Conservation (phyloP, 1,140 invertebrate species). For the Tetranychus urticae region DNA sequence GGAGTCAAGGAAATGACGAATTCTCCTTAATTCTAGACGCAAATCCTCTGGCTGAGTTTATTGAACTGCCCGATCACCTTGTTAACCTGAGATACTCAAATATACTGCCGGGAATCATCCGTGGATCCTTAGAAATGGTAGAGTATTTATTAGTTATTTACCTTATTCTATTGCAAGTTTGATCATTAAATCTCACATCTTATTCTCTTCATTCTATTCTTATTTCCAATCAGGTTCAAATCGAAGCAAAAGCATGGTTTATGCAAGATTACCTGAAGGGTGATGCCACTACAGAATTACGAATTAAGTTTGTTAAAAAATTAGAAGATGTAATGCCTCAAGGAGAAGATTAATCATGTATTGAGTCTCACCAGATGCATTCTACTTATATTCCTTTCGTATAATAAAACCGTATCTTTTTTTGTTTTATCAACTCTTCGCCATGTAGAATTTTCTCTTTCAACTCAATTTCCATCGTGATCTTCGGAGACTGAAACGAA, state of each 20-base stretch:
- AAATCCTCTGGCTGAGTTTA: constrained; percentile 94
- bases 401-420: too few species aligned
- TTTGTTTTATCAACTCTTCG: too few species aligned
- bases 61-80: constrained; percentile 77
- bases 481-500: too few species aligned
- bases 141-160: constrained; percentile 21
- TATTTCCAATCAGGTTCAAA: constrained; percentile 27
- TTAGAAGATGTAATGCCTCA: constrained; percentile 91
- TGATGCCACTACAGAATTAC: constrained; percentile 72
- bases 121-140: constrained; percentile 92
- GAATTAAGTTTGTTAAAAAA: constrained; percentile 82
- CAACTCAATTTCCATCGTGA: too few species aligned
- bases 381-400: too few species aligned
- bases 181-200: not conserved
- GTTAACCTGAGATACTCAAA: constrained; percentile 74
- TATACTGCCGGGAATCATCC: constrained; percentile 69
- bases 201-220: not conserved
- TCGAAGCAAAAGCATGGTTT: constrained; percentile 39
- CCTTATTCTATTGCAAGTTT: not conserved
- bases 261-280: constrained; percentile 83
- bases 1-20: constrained; percentile 79
- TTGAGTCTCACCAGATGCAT: too few species aligned
- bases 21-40: constrained; percentile 84
- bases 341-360: constrained; percentile 60
- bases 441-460: too few species aligned